Conservation (phyloP, 2,888 invertebrate genomes). For the Dolomedes plantarius region DNA sequence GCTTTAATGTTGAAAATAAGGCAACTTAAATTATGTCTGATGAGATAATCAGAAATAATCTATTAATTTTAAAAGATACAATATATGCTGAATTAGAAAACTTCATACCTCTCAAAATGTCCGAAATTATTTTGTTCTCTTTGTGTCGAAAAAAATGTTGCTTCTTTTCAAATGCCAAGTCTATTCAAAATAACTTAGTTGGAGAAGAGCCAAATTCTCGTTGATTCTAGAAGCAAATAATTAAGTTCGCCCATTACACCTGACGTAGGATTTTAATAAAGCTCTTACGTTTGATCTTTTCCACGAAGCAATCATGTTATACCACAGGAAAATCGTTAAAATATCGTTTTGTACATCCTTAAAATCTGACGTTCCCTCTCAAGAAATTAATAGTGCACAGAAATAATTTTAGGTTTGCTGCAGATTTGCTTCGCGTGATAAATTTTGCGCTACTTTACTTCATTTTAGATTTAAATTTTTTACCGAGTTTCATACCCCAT, state of each 20-base stretch:
- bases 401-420: constrained; percentile 52
- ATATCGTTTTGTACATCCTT: constrained; percentile 47
- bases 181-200: constrained; percentile 45
- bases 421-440: constrained; percentile 14
- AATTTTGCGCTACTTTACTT: neutral
- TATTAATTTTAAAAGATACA: neutral
- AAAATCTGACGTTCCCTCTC: constrained; percentile 43
- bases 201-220: constrained; percentile 52
- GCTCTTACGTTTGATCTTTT: constrained; percentile 65
- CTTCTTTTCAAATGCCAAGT: constrained; percentile 43
- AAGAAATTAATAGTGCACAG: constrained; percentile 36
- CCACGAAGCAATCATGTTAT: constrained; percentile 34
- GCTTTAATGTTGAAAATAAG: neutral
- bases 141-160: constrained; percentile 8
- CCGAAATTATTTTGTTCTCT: neutral
- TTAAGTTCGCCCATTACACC: constrained; percentile 58
- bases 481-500: neutral
- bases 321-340: constrained; percentile 39
- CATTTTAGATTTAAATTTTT: constrained; percentile 1
- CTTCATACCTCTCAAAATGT: neutral
- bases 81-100: neutral
- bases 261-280: constrained; percentile 66
- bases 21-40: neutral
- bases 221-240: constrained; percentile 65
- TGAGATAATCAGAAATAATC: neutral